Conservation (phyloP, 2,888 invertebrate genomes). For the Chelonus formosanus region DNA sequence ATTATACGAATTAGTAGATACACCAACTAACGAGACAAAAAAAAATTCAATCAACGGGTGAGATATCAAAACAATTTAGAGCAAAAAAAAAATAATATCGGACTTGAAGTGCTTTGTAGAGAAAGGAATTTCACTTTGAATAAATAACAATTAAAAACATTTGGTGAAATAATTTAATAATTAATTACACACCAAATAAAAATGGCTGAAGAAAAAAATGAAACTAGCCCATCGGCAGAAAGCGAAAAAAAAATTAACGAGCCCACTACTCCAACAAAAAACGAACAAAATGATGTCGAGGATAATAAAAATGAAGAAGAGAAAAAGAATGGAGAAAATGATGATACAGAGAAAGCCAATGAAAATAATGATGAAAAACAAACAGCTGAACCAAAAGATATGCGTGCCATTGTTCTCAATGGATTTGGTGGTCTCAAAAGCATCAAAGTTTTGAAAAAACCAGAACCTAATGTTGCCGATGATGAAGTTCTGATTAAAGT, state of each 20-base stretch:
- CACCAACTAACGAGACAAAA: too few relatives aligned
- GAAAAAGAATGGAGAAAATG: slow-evolving; percentile 66
- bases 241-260: slow-evolving; percentile 70
- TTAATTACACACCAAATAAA: slow-evolving; percentile 19
- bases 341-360: slow-evolving; percentile 60
- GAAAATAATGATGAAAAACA: slow-evolving; percentile 60
- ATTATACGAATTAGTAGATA: too few relatives aligned
- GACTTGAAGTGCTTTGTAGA: too few relatives aligned
- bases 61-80: too few relatives aligned
- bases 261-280: slow-evolving; percentile 51
- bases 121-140: too few relatives aligned
- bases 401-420: slow-evolving; percentile 84
- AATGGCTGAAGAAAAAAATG: slow-evolving; percentile 63
- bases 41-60: too few relatives aligned
- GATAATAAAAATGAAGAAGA: slow-evolving; percentile 67
- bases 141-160: too few relatives aligned
- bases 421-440: slow-evolving; percentile 88
- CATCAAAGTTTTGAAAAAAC: slow-evolving; percentile 83
- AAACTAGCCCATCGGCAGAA: slow-evolving; percentile 65
- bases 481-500: slow-evolving; percentile 85
- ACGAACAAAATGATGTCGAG: slow-evolving; percentile 60
- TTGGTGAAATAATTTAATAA: neutral
- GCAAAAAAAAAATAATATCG: too few relatives aligned
- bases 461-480: slow-evolving; percentile 76
- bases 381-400: slow-evolving; percentile 74